phyloP scores from a whole-genome alignment of 2,797 vertebrate species.

The Sebastes oblongus region DNA sequence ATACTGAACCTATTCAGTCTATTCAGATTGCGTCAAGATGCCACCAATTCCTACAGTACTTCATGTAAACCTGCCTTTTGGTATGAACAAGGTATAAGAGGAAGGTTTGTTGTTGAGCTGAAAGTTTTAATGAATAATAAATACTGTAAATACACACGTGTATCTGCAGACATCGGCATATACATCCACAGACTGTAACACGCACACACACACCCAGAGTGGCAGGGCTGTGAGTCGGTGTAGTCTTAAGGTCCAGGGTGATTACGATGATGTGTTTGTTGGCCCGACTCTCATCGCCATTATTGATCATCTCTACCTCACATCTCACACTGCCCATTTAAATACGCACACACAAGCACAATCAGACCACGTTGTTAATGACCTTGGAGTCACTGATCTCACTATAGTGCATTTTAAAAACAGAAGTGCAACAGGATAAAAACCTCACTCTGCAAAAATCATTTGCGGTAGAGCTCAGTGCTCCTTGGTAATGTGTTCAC shows the following conservation, averaged over 20 bases:
- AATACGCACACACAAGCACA: constrained; percentile 21
- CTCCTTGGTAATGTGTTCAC: not conserved
- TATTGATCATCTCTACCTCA: constrained; percentile 65
- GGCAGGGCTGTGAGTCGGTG: constrained; percentile 4
- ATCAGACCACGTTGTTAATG: not conserved
- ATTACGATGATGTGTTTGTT: constrained; percentile 73
- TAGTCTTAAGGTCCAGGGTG: constrained; percentile 30
- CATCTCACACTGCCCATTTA: constrained; percentile 27
- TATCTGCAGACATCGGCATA: constrained; percentile 32
- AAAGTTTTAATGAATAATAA: constrained; percentile 39
- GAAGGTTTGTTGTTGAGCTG: constrained; percentile 1
- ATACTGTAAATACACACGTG: constrained; percentile 21
- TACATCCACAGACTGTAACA: constrained; percentile 15
- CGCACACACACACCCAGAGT: constrained; percentile 1
- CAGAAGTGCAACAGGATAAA: not conserved
- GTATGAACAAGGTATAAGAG: not conserved
- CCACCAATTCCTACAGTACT: not conserved
- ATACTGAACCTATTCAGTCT: not conserved
- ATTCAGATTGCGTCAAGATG: not conserved
- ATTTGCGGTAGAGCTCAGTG: not conserved
- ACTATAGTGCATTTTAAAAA: not conserved
- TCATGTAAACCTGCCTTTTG: not conserved
- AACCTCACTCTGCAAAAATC: not conserved
- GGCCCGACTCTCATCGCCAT: constrained; percentile 55
- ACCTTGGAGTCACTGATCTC: constrained; percentile 3